Conservation (phyloP, 1,140 invertebrate genomes). For the Drosophila virilis region DNA sequence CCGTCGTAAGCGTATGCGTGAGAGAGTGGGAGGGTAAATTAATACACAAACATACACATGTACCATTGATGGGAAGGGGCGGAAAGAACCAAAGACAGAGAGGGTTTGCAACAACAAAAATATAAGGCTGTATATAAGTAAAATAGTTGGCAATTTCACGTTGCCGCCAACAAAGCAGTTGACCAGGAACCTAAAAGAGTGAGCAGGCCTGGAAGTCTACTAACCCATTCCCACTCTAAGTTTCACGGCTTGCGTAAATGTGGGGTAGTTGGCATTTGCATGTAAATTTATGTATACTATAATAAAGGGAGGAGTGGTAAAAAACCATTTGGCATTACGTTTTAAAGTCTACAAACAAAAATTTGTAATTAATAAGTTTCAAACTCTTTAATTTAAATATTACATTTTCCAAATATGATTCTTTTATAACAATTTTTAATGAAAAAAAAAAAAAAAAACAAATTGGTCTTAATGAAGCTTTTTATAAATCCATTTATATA, state of each 20-base stretch:
- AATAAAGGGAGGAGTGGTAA: slow-evolving; percentile 25
- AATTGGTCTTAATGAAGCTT: too few species aligned
- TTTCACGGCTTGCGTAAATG: slow-evolving; percentile 15
- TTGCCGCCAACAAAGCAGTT: slow-evolving; percentile 70
- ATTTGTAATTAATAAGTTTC: slow-evolving; percentile 34
- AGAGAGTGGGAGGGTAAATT: slow-evolving; percentile 71
- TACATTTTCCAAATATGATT: too few species aligned
- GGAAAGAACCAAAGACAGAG: slow-evolving; percentile 42
- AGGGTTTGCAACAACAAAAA: slow-evolving; percentile 64
- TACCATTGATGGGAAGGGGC: slow-evolving; percentile 55
- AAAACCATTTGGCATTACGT: slow-evolving; percentile 44
- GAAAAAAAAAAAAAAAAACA: too few species aligned
- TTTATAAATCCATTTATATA: too few species aligned
- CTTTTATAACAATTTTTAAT: too few species aligned
- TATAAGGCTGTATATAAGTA: slow-evolving; percentile 55
- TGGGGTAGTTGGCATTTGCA: slow-evolving; percentile 64
- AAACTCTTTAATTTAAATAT: background rate
- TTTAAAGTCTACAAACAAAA: slow-evolving; percentile 51
- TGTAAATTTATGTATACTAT: slow-evolving; percentile 55
- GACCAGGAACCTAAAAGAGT: slow-evolving; percentile 65
- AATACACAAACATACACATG: slow-evolving; percentile 79
- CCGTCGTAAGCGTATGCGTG: slow-evolving; percentile 40
- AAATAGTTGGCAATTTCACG: slow-evolving; percentile 79
- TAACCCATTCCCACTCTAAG: slow-evolving; percentile 34
- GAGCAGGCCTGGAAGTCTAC: slow-evolving; percentile 39